Base-by-base conservation (phyloP, 2,797 vertebrate species). In the Phataginus tetradactyla region DNA sequence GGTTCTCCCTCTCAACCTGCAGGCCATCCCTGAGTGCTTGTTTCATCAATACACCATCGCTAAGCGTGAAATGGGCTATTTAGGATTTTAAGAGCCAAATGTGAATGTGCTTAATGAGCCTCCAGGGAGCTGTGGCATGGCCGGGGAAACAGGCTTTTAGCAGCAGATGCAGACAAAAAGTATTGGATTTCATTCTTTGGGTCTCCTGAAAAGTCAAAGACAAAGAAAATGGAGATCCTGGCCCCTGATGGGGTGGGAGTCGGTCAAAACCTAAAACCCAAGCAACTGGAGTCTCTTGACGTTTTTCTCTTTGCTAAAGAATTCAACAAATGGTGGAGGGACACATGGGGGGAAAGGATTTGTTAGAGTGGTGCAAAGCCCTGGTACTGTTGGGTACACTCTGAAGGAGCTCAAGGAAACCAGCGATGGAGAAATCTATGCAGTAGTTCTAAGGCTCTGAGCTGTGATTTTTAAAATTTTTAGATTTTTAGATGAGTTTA, bases 51-150 rank as follows among this genome's bases (percentile, higher is more conserved):
- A 94, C 93, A 12, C 97, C 97, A 96, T 96, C 98, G 96, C 98
- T 97, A 97, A 98, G 98, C 97, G 98, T 98, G 98, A 98, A 98
- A 98, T 95, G 97, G 97, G 98, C 98, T 98, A 98, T 96, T 98
- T 98, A 97, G 97, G 98, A 98, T 98, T 98, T 98, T 98, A 98
- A 98, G 98, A 99, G 98, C 98, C 98, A 98, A 98, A 98, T 98
- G 98, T 98, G 98, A 99, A 99, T 99, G 98, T 98, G 98, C 95
- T 98, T 99, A 98, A 99, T 99, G 99, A 99, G 98, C 97, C 98
- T 97, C 98, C 0, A 96, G 98, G 98, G 99, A 98, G 83, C 75
- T 92, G 97, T 98, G 97, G 97, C 97, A 97, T 93, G 97, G 98
- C 97, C 97, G 97, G 97, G 96, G 97, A 98, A 97, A 98, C 98